Conservation (phyloP, 2,888 invertebrate genomes). For the Hetaerina titia region DNA sequence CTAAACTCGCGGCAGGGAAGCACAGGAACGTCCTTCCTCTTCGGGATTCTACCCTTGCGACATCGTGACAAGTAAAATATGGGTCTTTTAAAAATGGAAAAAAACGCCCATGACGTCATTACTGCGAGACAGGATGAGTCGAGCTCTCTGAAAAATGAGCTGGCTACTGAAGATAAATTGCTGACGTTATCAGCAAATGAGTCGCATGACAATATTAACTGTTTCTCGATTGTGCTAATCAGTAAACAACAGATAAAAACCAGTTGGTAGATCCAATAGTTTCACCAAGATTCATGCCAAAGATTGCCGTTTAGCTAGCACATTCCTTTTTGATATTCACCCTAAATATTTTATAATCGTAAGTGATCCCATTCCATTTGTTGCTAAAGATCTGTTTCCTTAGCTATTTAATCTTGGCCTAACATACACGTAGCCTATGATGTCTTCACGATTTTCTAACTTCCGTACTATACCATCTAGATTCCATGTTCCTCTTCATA, state of each 20-base stretch:
- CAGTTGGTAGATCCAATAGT: no score
- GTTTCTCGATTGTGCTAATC: neutral
- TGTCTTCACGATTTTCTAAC: no score
- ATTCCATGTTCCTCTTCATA: no score
- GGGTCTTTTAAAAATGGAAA: neutral
- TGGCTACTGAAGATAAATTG: neutral
- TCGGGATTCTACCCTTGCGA: neutral
- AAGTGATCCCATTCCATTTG: no score
- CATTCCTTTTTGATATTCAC: no score
- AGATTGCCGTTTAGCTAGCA: no score
- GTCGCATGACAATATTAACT: neutral
- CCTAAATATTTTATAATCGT: no score
- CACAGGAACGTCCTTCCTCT: neutral
- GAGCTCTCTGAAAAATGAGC: neutral
- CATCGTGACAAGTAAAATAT: neutral
- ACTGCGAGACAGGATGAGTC: conserved; percentile 5
- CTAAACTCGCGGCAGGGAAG: neutral
- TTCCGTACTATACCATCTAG: no score
- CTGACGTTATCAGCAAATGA: neutral
- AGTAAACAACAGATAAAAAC: neutral
- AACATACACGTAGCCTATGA: no score
- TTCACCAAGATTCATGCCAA: no score
- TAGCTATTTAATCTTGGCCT: no score
- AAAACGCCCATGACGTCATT: neutral
- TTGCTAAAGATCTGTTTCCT: no score